Evolutionary conservation across 2,113 vertebrate genomes (phyloP), one percentile per base, ranked within the genome.

Genomic region (Sciurus niger): DNA sequence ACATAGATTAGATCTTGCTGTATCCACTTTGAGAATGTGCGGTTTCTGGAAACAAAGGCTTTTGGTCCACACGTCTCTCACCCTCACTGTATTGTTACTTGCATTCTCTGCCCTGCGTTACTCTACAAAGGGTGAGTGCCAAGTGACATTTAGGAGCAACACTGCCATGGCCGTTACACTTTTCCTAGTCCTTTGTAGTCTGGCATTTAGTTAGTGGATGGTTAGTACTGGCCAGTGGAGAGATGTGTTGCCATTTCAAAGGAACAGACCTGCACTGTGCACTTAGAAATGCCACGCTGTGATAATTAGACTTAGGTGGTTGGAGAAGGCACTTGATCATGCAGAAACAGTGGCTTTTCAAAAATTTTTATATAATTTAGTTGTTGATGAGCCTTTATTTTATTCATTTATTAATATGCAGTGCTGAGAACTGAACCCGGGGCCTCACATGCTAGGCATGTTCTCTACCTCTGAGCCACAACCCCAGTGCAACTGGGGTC

Each of bases 1-100:
- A 84, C 7, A 51, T 1, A 74, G 24, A 22, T 84, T 28, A 18
- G 28, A 25, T 76, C 46, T 80, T 65, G 63, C 2, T 16, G 17
- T 43, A 17, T 76, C 32, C 73, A 53, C 30, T 79, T 85, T 12
- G 73, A 76, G 48, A 85, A 80, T 24, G 28, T 30, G n/a, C 73
- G 40, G 8, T 80, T 92, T 92, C 77, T 89, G 76, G 46, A 95
- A 91, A 72, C 13, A 77, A 65, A 17, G 43, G 3, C 60, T 89
- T 78, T 85, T 43, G 18, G 40, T 24, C 60, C 67, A 37, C 8
- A 18, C 6, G 9, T 91, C 25, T 65, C 2, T 2, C 13, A 51
- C 37, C 10, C 9, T 89, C 60, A 1, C 34, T 53, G 20, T 22
- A 65, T 28, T n/a, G 80, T 80, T 63, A 48, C 8, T 51, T 25